Percentiles rank a stretch among this genome's conserved stretches.
phyloP scores from a whole-genome alignment of 2,797 vertebrate species.

The Sebastes oblongus region DNA sequence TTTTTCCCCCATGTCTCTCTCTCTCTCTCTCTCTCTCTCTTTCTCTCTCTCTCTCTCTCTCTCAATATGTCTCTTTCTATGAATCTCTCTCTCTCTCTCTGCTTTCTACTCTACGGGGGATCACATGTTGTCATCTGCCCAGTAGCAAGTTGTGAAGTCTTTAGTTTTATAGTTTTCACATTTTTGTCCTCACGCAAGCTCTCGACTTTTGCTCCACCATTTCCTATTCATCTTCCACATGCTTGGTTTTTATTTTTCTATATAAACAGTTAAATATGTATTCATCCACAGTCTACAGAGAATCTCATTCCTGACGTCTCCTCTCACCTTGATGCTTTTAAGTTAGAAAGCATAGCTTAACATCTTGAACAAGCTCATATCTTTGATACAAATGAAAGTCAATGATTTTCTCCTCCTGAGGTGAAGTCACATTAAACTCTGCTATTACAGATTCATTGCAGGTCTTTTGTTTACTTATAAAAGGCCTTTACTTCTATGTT shows the following conservation, averaged over 20 bases:
- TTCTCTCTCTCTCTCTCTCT: slow-evolving; percentile 17
- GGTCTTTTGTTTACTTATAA: neutral
- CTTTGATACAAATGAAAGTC: neutral
- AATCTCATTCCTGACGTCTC: neutral
- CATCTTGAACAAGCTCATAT: neutral
- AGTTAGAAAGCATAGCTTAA: neutral
- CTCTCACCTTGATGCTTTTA: neutral
- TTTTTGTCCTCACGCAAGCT: slow-evolving; percentile 40
- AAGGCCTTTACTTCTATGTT: neutral
- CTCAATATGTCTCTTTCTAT: slow-evolving; percentile 8
- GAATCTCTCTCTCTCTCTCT: neutral
- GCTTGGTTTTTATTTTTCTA: neutral
- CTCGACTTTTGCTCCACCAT: neutral
- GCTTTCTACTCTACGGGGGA: slow-evolving; percentile 42
- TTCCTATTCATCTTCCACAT: neutral
- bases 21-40: slow-evolving; percentile 2
- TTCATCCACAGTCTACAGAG: neutral
- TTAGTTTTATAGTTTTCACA: slow-evolving; percentile 38
- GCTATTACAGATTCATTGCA: neutral
- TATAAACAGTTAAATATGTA: neutral
- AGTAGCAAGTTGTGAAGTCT: slow-evolving; percentile 53
- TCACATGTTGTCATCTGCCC: slow-evolving; percentile 54
- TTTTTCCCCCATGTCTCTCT: slow-evolving; percentile 21
- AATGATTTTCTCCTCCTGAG: neutral
- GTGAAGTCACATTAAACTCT: neutral